Conservation (phyloP, 2,113 vertebrate genomes). For the Passerina amoena region DNA sequence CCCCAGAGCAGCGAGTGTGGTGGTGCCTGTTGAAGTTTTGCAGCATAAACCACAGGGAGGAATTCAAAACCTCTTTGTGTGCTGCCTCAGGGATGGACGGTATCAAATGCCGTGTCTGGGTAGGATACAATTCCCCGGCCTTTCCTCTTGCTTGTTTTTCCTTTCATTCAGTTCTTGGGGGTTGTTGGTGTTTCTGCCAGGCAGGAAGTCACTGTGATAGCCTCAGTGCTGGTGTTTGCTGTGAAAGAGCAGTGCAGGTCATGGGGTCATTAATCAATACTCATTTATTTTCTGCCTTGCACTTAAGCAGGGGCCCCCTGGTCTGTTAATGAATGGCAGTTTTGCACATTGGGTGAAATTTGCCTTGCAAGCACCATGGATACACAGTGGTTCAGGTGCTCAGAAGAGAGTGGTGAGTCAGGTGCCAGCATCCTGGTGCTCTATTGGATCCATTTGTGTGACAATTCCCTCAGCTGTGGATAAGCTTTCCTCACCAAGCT, state of each 20-base stretch:
- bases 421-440: background rate
- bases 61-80: background rate
- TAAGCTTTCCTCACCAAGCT: background rate
- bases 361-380: background rate
- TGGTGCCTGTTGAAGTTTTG: background rate
- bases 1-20: background rate
- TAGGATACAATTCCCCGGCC: background rate
- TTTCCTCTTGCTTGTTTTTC: background rate
- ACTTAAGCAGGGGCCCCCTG: background rate
- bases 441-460: background rate
- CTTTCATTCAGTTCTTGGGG: background rate
- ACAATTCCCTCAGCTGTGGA: background rate
- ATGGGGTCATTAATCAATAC: background rate
- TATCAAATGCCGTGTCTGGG: accelerated
- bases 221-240: background rate
- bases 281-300: background rate
- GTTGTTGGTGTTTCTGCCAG: background rate
- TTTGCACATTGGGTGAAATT: background rate
- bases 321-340: background rate
- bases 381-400: background rate
- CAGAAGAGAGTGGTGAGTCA: background rate
- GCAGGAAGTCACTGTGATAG: background rate
- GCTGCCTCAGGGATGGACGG: accelerated
- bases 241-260: background rate
- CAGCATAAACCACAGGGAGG: background rate